Evolutionary conservation across 2,797 vertebrate species (phyloP).

Genomic region (Sebastes steindachneri): DNA sequence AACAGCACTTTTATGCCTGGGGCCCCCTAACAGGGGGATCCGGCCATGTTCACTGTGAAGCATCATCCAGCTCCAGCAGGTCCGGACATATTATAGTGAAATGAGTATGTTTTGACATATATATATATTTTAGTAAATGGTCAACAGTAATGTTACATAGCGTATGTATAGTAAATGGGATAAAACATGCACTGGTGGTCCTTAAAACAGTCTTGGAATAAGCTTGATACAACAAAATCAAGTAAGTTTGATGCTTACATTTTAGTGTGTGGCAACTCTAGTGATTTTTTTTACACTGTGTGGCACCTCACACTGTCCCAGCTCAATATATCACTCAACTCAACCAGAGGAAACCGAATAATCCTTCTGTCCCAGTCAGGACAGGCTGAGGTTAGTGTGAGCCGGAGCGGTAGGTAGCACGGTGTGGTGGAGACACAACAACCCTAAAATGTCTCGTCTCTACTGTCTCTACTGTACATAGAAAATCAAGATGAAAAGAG

Average conservation of each 20-base stretch:
- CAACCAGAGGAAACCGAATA: not conserved
- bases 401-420: not conserved
- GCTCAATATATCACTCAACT: constrained; percentile 11
- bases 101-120: not conserved
- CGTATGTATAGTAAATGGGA: not conserved
- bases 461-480: constrained; percentile 19
- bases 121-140: constrained; percentile 7
- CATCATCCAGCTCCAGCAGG: not conserved
- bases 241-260: not conserved
- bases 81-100: not conserved
- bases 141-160: constrained; percentile 14
- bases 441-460: constrained; percentile 2
- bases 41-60: not conserved
- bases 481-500: constrained; percentile 14
- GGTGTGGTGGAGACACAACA: not conserved
- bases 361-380: constrained; percentile 6
- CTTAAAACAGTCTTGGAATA: constrained; percentile 16
- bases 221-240: not conserved
- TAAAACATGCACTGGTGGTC: constrained; percentile 24
- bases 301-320: constrained; percentile 17
- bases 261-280: not conserved
- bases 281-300: not conserved
- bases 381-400: not conserved
- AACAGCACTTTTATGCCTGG: not conserved
- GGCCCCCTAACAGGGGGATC: not conserved